phyloP scores from a whole-genome alignment of 2,888 invertebrate genomes.

The Apodemia hepburni region DNA sequence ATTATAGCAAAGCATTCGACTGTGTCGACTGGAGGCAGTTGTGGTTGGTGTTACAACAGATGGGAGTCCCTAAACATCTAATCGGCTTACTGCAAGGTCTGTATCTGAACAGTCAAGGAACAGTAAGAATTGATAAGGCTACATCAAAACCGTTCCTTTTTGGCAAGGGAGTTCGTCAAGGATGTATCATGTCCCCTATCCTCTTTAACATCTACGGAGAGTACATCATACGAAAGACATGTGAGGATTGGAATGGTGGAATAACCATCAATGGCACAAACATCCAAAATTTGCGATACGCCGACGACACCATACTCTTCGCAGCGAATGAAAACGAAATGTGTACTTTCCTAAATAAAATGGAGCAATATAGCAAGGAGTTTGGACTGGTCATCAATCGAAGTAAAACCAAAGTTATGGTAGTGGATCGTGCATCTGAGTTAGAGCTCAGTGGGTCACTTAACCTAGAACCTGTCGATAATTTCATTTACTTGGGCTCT shows the following conservation, averaged over 20 bases:
- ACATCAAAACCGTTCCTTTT: neutral
- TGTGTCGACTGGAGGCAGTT: constrained; percentile 14
- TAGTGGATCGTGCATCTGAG: constrained; percentile 15
- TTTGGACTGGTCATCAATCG: constrained; percentile 24
- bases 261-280: constrained; percentile 16
- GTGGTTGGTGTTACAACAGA: constrained; percentile 6
- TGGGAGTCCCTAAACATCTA: constrained; percentile 11
- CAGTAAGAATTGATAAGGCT: neutral
- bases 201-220: constrained; percentile 22
- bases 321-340: constrained; percentile 21
- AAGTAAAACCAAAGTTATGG: constrained; percentile 26
- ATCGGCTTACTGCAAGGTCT: neutral
- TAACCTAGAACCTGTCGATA: neutral
- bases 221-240: neutral
- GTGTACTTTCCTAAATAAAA: constrained; percentile 17
- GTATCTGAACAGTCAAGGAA: neutral
- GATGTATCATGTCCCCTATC: constrained; percentile 18
- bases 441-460: constrained; percentile 15
- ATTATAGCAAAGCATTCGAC: constrained; percentile 20
- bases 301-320: constrained; percentile 31
- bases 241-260: constrained; percentile 16
- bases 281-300: constrained; percentile 28
- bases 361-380: constrained; percentile 19
- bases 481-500: neutral
- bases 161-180: neutral